These are phyloP conservation scores for Apocrypta bakeri DNA, from an alignment of 1,140 invertebrate genomes.

Conservation along the genomic window DNA sequence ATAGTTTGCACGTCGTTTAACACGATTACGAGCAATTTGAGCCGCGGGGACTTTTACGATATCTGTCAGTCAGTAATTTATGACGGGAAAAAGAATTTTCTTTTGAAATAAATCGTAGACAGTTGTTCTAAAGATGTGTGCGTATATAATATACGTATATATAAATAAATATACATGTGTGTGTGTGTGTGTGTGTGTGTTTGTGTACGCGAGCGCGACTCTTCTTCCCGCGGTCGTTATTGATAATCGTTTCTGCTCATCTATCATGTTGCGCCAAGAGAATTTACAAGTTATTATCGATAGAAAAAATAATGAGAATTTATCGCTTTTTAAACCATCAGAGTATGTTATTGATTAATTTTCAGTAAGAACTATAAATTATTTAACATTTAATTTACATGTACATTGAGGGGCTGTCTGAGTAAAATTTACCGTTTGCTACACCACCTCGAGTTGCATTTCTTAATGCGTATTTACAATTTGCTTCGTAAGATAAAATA, in stretches of 20 bases:
- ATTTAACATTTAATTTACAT: neutral
- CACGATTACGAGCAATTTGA: neutral
- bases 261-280: neutral
- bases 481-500: no score
- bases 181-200: no score
- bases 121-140: neutral
- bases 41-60: neutral
- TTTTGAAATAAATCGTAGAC: neutral
- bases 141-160: no score
- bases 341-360: neutral
- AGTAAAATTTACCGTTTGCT: no score
- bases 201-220: no score
- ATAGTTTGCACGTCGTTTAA: neutral
- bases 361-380: neutral
- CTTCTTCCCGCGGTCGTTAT: neutral
- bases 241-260: neutral
- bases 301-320: neutral
- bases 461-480: no score
- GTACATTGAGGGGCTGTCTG: no score
- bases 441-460: no score
- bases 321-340: neutral
- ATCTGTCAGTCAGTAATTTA: neutral
- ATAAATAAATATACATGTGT: no score
- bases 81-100: neutral
- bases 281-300: neutral